phyloP scores from a whole-genome alignment of 1,140 invertebrate species.

The Conus ventricosus region DNA sequence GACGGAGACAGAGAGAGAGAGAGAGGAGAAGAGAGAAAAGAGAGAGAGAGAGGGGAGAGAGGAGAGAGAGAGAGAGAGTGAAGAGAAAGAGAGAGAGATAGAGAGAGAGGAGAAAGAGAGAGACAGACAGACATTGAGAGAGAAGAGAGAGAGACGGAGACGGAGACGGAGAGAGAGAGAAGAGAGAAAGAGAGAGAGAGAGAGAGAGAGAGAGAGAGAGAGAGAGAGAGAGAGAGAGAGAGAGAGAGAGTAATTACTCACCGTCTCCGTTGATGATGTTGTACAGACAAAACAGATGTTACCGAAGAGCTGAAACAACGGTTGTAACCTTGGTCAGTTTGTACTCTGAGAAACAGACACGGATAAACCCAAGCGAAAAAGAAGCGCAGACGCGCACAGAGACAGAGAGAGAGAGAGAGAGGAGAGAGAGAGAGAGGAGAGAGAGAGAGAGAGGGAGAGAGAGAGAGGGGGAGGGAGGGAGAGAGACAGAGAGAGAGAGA shows the following conservation, averaged over 20 bases:
- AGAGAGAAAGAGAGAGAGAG: not conserved
- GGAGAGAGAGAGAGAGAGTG: too few species aligned
- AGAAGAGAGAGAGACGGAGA: too few species aligned
- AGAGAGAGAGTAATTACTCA: constrained; percentile 75
- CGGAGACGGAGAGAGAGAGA: too few species aligned
- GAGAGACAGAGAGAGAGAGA: not conserved
- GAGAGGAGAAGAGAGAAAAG: too few species aligned
- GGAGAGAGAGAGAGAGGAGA: not conserved
- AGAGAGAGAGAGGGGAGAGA: not conserved
- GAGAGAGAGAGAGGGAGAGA: not conserved
- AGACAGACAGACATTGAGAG: too few species aligned
- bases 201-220: not conserved
- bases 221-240: too few species aligned
- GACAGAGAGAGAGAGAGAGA: not conserved
- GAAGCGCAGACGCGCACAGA: not conserved
- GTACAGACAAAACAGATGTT: constrained; percentile 98
- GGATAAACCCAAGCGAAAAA: not conserved
- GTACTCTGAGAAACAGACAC: too few species aligned
- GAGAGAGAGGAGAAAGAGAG: too few species aligned
- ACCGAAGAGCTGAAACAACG: constrained; percentile 89
- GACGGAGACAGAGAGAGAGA: not conserved
- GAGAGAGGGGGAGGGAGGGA: not conserved
- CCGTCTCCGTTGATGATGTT: constrained; percentile 98
- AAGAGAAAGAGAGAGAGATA: not conserved
- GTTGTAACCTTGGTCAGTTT: too few species aligned